Base-by-base conservation (phyloP, 2,797 vertebrate species). In the Erethizon dorsatum region DNA sequence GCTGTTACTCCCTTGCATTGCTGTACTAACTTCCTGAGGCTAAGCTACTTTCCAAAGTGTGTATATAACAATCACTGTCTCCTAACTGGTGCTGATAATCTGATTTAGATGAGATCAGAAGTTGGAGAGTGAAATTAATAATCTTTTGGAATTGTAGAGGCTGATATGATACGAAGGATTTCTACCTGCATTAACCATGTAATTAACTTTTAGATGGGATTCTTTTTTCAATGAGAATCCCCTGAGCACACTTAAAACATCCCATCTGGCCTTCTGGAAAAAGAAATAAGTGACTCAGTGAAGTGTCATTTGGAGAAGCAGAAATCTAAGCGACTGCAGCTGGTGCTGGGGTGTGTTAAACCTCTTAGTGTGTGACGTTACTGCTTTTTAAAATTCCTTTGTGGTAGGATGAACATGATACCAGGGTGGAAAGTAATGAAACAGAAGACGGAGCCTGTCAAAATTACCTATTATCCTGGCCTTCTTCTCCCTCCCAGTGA, bases 31-130 rank as follows among this genome's bases (percentile, higher is more conserved):
- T 84, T 28, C 61, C 54, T 45, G 71, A 73, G 33, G 22, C 37
- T 28, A 85, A 52, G 9, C 6, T 90, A 13, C 22, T 2, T 90
- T 86, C 28, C 45, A 22, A 71, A 37, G 22, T n/a, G 57, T 52
- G 26, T 26, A 61, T 4, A 37, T 52, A 57, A 33, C 77, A 65
- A 88, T 84, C 78, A 56, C 5, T 37, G 5, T 75, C 37, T 85
- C 56, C 18, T 92, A 11, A 93, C 45, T 83, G 54, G 20, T 63
- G 50, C 22, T 80, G 77, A 75, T 77, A 56, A 65, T 83, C 33
- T 63, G 37, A 79, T 86, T 87, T 88, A 18, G 80, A 20, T 71
- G 47, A 91, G 17, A 87, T 87, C 31, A 63, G 56, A 93, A 86
- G 15, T 13, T n/a, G 33, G 37, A 87, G 28, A 61, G 10, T 26